A percentile compares a stretch with the other conserved stretches of the same genome.
Evolutionary conservation across 2,888 invertebrate species (phyloP).

Genomic region (Drosophila heteroneura): DNA sequence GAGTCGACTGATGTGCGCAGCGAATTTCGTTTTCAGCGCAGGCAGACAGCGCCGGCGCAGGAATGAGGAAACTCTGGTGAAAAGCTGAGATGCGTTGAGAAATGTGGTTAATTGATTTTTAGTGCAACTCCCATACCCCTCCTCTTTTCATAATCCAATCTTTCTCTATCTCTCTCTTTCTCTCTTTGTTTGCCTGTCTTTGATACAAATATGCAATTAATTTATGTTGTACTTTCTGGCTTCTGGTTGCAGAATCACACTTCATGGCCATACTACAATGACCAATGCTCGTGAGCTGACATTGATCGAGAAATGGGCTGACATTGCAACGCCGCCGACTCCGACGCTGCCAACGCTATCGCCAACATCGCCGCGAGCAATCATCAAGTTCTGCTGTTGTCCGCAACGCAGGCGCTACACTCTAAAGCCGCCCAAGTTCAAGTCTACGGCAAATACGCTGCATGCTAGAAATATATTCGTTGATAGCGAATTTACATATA

Average conservation of each 20-base stretch:
- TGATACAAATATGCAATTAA: conserved; percentile 32
- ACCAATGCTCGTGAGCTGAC: conserved; percentile 84
- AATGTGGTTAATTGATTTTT: conserved; percentile 80
- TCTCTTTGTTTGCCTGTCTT: not conserved
- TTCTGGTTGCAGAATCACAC: conserved; percentile 76
- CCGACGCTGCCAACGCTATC: conserved; percentile 73
- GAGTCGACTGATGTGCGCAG: conserved; percentile 61
- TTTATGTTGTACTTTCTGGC: conserved; percentile 9
- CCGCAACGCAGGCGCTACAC: conserved; percentile 83
- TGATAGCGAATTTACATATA: conserved; percentile 83
- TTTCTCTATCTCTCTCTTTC: not conserved
- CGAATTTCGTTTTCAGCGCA: conserved; percentile 72
- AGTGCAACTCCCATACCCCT: not conserved
- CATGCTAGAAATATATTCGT: conserved; percentile 81
- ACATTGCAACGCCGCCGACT: conserved; percentile 77
- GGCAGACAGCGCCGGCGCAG: conserved; percentile 54
- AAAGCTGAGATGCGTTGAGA: conserved; percentile 79
- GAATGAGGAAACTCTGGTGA: conserved; percentile 78
- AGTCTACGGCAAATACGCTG: conserved; percentile 66
- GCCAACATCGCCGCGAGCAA: conserved; percentile 82
- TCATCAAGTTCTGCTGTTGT: conserved; percentile 82
- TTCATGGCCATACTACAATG: conserved; percentile 84
- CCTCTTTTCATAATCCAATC: not conserved
- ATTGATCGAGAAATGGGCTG: conserved; percentile 84
- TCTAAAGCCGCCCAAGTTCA: conserved; percentile 76